Base-by-base conservation (phyloP, 2,888 invertebrate genomes). In the Stictocephala bisonia region DNA sequence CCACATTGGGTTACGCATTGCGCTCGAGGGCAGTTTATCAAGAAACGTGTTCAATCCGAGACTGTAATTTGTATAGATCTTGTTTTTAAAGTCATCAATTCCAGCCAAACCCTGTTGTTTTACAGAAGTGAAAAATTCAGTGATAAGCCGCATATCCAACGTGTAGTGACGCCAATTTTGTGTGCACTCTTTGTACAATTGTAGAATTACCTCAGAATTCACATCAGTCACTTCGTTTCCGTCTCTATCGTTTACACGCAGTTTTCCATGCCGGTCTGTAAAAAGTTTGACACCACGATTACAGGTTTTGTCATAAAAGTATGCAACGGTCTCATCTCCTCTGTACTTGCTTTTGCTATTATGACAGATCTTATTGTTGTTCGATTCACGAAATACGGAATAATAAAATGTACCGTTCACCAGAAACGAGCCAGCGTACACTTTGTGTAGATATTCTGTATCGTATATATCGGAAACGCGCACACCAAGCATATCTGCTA, bases 381-480 rank as follows among this genome's bases (percentile, higher is more conserved):
- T 51, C 51, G 51, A 22, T n/a, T 51, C 51, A 6, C 51, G 20
- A 24, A 51, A 51, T 7, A 51, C 51, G 20, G 51, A 20, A 22
- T 51, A 51, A 24, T 51, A 51, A 24, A 51, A 51, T 6, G 51
- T 22, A 22, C 51, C 51, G 51, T 51, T 51, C 20, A 51, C 51
- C 24, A 51, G 22, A 51, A 22, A 51, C 51, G 51, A 18, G 6
- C 51, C 51, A 20, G 20, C 3, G 24, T 51, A 51, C 20, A 51
- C 15, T 4, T 44, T 7, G 44, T 44, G 44, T 15, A 44, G 44
- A 15, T 44, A 44, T 15, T 7, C 24, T 6, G 20, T 4, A n/a
- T 51, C 22, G 51, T 22, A 51, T n/a, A 51, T 4, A 7, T 18
- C 24, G 3, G 4, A 7, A 6, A 22, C 4, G n/a, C 7, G 20